phyloP scores from a whole-genome alignment of 2,888 invertebrate species.

The Notocelia uddmanniana region DNA sequence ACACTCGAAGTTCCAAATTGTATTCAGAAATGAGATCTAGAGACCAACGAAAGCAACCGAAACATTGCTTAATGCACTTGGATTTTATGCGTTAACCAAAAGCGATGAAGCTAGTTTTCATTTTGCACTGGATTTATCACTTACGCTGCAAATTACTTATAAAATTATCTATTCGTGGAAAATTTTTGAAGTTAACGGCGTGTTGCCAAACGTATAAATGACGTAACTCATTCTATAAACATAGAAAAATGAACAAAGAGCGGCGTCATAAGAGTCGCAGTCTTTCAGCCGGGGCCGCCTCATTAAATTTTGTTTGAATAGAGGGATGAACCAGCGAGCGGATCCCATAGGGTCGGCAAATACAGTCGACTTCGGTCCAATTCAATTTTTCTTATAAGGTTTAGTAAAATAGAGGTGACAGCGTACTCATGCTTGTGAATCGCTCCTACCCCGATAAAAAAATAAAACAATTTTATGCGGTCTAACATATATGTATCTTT shows the following conservation, averaged over 20 bases:
- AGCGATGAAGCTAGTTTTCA: background rate
- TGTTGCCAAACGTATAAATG: slow-evolving; percentile 1
- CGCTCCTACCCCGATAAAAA: background rate
- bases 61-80: no score
- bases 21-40: no score
- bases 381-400: slow-evolving; percentile 8
- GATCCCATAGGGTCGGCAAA: slow-evolving; percentile 58
- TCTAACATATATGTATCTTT: no score
- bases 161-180: background rate
- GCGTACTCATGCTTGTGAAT: background rate
- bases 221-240: background rate
- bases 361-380: slow-evolving; percentile 39
- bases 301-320: slow-evolving; percentile 85
- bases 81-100: no score
- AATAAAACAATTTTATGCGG: background rate
- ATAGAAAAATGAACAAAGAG: slow-evolving; percentile 27
- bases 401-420: slow-evolving; percentile 13
- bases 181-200: no score
- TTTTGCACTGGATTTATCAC: background rate
- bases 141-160: background rate
- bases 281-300: slow-evolving; percentile 67
- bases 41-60: no score
- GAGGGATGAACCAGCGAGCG: slow-evolving; percentile 72
- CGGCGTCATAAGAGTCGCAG: slow-evolving; percentile 44
- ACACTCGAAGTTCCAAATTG: no score